phyloP scores from a whole-genome alignment of 2,113 vertebrate species.

The cat (Felis catus) region DNA sequence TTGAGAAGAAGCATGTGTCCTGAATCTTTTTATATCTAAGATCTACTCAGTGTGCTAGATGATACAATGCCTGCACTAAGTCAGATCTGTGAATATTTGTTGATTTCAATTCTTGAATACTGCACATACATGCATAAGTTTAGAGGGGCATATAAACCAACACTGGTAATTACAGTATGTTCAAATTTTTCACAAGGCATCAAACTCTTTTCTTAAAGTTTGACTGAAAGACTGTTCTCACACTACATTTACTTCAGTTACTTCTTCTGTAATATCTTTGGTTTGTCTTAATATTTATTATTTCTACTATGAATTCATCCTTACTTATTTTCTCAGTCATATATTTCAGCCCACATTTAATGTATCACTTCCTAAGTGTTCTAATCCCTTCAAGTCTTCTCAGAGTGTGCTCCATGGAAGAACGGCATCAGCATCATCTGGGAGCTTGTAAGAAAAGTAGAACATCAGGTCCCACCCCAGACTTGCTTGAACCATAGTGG shows the following conservation, averaged over 20 bases:
- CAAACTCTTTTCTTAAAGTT: background rate
- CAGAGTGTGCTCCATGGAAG: background rate
- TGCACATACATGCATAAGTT: background rate
- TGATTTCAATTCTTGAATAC: background rate
- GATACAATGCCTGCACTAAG: background rate
- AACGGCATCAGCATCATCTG: background rate
- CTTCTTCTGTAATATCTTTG: background rate
- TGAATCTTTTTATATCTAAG: background rate
- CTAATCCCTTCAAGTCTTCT: background rate
- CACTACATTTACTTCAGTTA: background rate
- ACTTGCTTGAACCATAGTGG: background rate
- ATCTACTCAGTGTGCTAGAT: background rate
- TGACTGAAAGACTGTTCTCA: background rate
- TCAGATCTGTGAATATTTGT: background rate
- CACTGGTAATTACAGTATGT: background rate
- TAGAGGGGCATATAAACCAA: background rate
- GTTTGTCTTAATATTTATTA: background rate
- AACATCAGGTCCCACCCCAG: background rate
- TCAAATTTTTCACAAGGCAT: background rate
- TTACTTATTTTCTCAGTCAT: background rate
- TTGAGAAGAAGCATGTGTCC: background rate
- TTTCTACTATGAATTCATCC: background rate
- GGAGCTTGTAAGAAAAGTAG: background rate
- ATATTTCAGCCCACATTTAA: background rate
- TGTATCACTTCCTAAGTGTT: background rate